Base-by-base conservation (phyloP, 2,888 invertebrate genomes). In the Terebella lapidaria region DNA sequence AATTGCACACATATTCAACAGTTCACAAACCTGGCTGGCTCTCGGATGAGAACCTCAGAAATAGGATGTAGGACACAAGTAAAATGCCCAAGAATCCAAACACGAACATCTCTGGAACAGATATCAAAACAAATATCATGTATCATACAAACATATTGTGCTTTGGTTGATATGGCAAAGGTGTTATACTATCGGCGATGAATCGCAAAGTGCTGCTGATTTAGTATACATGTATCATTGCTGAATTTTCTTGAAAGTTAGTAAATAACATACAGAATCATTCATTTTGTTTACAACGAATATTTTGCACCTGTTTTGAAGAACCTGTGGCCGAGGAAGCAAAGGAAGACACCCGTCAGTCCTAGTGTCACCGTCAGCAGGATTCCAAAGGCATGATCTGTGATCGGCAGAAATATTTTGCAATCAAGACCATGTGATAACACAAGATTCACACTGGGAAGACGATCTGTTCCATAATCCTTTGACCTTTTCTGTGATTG, bases 271-370 rank as follows among this genome's bases (percentile, higher is more conserved):
- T 26, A 25, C 25, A 54, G 3, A 20, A 42, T 27, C 28, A 57
- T 26, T 54, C 15, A 10, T 47, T 42, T 49, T 10, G 49, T 49
- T 18, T 15, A 49, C 20, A 15, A 49, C 22, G 42, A 35, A n/a
- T 49, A 49, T n/a, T n/a, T 5, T 18, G 64, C 65, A 76, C 75
- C 71, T 60, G 67, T 70, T 69, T 84, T 85, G 73, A 87, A 87
- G 75, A 84, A 87, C 52, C 82, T 81, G 73, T 88, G 88, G 3
- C 89, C 89, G 57, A 84, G 81, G 74, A 86, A 85, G 63, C 86
- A 85, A 0, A 87, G 71, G 66, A 88, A 84, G 1, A 87, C 51
- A 15, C 89, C 89, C 49, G 86, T 64, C 68, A 88, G 24, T 1
- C 69, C 73, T 20, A 70, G 62, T 30, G 71, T 35, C 15, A 68